These are phyloP conservation scores for Sebastes fasciatus DNA, from an alignment of 2,113 vertebrate species.

Conservation along the genomic window DNA sequence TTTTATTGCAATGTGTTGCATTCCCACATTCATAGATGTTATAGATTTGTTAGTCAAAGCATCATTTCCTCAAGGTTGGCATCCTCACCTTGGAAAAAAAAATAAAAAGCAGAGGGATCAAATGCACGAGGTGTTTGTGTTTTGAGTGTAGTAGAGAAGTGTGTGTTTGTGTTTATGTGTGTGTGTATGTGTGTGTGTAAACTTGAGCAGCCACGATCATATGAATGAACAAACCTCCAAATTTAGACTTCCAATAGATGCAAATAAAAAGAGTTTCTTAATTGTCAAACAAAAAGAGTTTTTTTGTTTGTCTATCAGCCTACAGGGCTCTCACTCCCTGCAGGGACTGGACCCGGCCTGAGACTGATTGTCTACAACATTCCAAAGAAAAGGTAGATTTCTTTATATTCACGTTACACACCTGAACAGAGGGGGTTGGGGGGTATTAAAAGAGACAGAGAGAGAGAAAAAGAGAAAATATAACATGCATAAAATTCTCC, in stretches of 20 bases:
- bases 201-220: conserved; percentile 83
- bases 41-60: conserved; percentile 88
- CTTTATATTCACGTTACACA: conserved; percentile 74
- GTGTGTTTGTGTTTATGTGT: conserved; percentile 78
- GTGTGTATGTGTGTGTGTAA: conserved; percentile 81
- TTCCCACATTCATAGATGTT: conserved; percentile 90
- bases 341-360: conserved; percentile 81
- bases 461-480: conserved; percentile 65
- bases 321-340: conserved; percentile 72
- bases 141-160: conserved; percentile 79
- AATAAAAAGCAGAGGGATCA: conserved; percentile 78
- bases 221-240: conserved; percentile 79
- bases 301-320: conserved; percentile 77
- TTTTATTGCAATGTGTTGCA: conserved; percentile 90
- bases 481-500: conserved; percentile 84
- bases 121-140: conserved; percentile 83
- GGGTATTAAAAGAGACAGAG: conserved; percentile 56
- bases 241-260: conserved; percentile 83
- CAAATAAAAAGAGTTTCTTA: conserved; percentile 63
- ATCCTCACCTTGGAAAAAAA: conserved; percentile 81
- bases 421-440: conserved; percentile 66
- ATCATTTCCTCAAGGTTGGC: conserved; percentile 85
- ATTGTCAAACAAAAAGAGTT: conserved; percentile 59
- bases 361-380: conserved; percentile 87
- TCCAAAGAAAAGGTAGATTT: conserved; percentile 78